A percentile compares a stretch with the other conserved stretches of the same genome.
Evolutionary conservation across 2,113 vertebrate genomes (phyloP).

Genomic region (Corvus cornix): DNA sequence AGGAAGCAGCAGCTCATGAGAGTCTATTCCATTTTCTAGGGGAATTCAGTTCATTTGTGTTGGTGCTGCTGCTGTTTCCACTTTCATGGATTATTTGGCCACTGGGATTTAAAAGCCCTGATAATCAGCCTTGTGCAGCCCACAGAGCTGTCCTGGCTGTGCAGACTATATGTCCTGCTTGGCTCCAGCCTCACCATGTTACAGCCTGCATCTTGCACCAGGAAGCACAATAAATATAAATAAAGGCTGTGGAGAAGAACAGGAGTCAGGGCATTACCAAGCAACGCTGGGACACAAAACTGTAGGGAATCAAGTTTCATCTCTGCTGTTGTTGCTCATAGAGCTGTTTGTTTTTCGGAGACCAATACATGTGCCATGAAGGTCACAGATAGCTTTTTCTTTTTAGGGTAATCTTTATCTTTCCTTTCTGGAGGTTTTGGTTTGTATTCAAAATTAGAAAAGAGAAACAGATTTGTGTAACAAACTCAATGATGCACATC

Average conservation of each 20-base stretch:
- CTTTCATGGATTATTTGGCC: neutral
- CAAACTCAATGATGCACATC: neutral
- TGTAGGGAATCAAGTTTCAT: neutral
- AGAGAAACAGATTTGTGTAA: constrained; percentile 18
- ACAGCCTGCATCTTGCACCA: neutral
- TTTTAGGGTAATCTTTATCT: neutral
- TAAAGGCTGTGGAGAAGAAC: neutral
- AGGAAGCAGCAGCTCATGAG: neutral
- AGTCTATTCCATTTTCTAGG: neutral
- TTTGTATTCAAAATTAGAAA: neutral
- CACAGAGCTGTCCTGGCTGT: neutral
- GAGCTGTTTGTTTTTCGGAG: neutral
- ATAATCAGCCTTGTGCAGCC: neutral
- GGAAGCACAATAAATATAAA: neutral
- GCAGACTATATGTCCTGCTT: neutral
- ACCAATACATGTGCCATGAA: neutral
- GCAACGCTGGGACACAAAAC: neutral
- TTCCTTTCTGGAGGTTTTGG: neutral
- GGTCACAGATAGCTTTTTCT: neutral
- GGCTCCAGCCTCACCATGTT: neutral
- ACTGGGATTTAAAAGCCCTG: neutral
- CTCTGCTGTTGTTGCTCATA: neutral
- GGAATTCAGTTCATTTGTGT: neutral
- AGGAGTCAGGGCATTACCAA: neutral
- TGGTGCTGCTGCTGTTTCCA: neutral